Evolutionary conservation across 2,113 vertebrate genomes (phyloP).

Genomic region (Noturus placidus): DNA sequence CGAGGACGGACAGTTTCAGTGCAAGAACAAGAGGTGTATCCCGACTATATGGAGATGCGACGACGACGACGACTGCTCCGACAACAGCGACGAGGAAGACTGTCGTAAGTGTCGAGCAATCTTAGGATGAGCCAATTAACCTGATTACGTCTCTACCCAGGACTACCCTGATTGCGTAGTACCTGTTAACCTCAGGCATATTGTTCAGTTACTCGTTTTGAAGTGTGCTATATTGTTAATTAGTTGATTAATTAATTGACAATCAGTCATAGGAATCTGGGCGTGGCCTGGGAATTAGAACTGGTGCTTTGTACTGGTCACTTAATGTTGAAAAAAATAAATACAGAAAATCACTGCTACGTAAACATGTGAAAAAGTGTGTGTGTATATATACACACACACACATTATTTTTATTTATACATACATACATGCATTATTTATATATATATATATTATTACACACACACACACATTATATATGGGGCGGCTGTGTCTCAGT

Average conservation of each 20-base stretch:
- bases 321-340: too few relatives aligned
- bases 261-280: not conserved
- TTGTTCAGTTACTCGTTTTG: not conserved
- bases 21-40: slow-evolving; percentile 90
- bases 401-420: too few relatives aligned
- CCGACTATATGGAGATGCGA: slow-evolving; percentile 93
- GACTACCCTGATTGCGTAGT: not conserved
- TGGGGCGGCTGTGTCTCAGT: too few relatives aligned
- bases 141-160: not conserved
- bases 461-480: too few relatives aligned
- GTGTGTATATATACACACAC: too few relatives aligned
- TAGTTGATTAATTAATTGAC: not conserved
- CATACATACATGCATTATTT: too few relatives aligned
- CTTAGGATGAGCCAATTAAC: not conserved
- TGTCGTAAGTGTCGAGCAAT: slow-evolving; percentile 82
- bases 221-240: too few relatives aligned
- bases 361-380: too few relatives aligned
- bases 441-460: too few relatives aligned
- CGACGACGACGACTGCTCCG: slow-evolving; percentile 93
- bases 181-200: not conserved
- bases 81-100: slow-evolving; percentile 95
- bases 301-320: too few relatives aligned
- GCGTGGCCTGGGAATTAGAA: too few relatives aligned
- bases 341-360: too few relatives aligned
- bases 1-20: slow-evolving; percentile 91